Evolutionary conservation across 2,797 vertebrate species (phyloP).

Genomic region (Distichodus sexfasciatus): DNA sequence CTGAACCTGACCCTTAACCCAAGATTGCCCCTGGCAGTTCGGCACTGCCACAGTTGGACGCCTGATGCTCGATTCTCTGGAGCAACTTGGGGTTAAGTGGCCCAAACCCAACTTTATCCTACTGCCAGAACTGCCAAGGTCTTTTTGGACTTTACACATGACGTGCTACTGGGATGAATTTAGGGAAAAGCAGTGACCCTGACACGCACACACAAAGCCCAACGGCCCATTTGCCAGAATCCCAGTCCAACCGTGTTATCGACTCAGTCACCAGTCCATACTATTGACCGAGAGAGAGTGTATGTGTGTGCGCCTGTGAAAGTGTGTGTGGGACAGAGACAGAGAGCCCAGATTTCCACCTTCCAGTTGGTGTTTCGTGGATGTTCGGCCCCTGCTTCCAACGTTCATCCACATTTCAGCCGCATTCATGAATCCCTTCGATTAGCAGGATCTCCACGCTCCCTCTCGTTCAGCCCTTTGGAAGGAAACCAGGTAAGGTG

Average conservation of each 20-base stretch:
- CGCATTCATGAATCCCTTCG: constrained; percentile 43
- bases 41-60: too few relatives aligned
- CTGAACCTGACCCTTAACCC: too few relatives aligned
- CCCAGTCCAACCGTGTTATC: constrained; percentile 59
- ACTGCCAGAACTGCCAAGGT: too few relatives aligned
- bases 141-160: too few relatives aligned
- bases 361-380: constrained; percentile 15
- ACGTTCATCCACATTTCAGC: too few relatives aligned
- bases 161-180: neutral
- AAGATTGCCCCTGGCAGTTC: too few relatives aligned
- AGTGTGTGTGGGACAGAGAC: neutral
- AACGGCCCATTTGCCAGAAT: constrained; percentile 56
- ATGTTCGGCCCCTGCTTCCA: constrained; percentile 11
- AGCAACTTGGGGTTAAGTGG: too few relatives aligned
- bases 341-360: constrained; percentile 4
- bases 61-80: too few relatives aligned
- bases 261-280: constrained; percentile 57
- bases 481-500: constrained; percentile 41
- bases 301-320: neutral
- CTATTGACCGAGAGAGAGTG: constrained; percentile 34
- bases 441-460: constrained; percentile 14
- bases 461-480: constrained; percentile 9
- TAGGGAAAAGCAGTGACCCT: constrained; percentile 6
- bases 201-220: constrained; percentile 37
- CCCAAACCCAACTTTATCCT: too few relatives aligned